Conservation (phyloP, 2,888 invertebrate genomes). For the Euzophera pinguis region DNA sequence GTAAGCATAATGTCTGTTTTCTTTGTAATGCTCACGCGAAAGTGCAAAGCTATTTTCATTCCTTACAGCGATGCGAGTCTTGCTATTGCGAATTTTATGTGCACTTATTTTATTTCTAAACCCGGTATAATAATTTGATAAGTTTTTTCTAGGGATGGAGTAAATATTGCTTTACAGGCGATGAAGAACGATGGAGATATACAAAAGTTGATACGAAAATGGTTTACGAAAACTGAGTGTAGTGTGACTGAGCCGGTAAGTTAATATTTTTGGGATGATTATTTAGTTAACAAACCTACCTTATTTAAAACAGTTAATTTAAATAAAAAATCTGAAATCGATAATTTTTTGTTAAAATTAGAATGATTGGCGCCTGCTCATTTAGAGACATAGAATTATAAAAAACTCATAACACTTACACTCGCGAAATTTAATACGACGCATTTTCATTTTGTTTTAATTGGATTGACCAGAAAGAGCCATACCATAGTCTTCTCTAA, state of each 20-base stretch:
- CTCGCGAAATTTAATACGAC: too few relatives aligned
- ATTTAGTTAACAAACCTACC: background rate
- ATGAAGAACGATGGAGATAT: constrained; percentile 95
- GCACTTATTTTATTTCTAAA: constrained; percentile 13
- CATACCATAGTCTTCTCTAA: too few relatives aligned
- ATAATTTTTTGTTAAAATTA: too few relatives aligned
- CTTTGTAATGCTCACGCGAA: constrained; percentile 18
- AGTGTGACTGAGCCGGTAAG: constrained; percentile 39
- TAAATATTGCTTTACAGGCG: constrained; percentile 94
- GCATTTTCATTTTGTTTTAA: too few relatives aligned
- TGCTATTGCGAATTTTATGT: constrained; percentile 16
- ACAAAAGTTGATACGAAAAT: constrained; percentile 93
- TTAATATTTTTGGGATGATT: background rate
- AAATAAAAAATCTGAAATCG: too few relatives aligned
- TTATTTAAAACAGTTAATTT: too few relatives aligned
- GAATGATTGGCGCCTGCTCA: too few relatives aligned
- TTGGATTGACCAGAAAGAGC: too few relatives aligned
- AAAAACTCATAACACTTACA: too few relatives aligned
- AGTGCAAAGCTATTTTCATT: constrained; percentile 16
- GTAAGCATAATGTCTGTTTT: constrained; percentile 65
- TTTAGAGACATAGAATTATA: too few relatives aligned
- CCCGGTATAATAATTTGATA: constrained; percentile 17
- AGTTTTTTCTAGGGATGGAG: constrained; percentile 86
- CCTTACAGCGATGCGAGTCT: constrained; percentile 21
- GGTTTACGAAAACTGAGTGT: constrained; percentile 82